Evolutionary conservation across 1,140 invertebrate species (phyloP), one percentile per base, ranked within the genome.

Genomic region (Lordiphosa collinella): DNA sequence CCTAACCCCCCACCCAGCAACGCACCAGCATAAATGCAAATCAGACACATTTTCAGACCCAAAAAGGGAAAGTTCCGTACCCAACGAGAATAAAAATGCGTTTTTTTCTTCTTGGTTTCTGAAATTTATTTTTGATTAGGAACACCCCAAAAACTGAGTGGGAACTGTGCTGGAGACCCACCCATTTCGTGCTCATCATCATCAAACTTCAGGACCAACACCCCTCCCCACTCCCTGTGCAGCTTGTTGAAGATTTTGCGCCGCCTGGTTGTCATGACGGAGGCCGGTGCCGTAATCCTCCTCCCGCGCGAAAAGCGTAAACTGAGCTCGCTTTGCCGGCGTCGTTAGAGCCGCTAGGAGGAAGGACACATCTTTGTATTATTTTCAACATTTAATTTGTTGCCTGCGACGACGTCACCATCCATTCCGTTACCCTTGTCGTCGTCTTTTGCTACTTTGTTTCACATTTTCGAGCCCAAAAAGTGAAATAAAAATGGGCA

Each of bases 311-410:
- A 56, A 64, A 73, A 69, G 50, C 68, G 78, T 84, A 84, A 85
- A 78, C 73, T 70, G 78, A 82, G 78, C 68, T 56, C 66, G 56
- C 55, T 55, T 73, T 65, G 69, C 46, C 56, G 56, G 51, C 46
- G 67, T 72, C 74, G 74, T 80, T 79, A 79, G 59, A 71, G 46
- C 59, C 68, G 68, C 60, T 68, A 65, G 78, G 47, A 79, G 67
- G 79, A 68, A 67, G 53, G 37, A 29, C 41, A 54, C 66, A 75
- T 84, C 79, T 84, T 84, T 84, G 79, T 84, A 84, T 84, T 84
- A 84, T 84, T 84, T 84, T 84, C 78, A 78, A 63, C 78, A 84
- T 84, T 84, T 84, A 84, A 84, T 84, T 84, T 84, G 78, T 84
- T 84, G 78, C 72, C 64, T 67, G 72, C 79, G 64, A 84, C 78